These are phyloP conservation scores for Drosophila putrida DNA, from an alignment of 2,888 invertebrate genomes.

Conservation along the genomic window DNA sequence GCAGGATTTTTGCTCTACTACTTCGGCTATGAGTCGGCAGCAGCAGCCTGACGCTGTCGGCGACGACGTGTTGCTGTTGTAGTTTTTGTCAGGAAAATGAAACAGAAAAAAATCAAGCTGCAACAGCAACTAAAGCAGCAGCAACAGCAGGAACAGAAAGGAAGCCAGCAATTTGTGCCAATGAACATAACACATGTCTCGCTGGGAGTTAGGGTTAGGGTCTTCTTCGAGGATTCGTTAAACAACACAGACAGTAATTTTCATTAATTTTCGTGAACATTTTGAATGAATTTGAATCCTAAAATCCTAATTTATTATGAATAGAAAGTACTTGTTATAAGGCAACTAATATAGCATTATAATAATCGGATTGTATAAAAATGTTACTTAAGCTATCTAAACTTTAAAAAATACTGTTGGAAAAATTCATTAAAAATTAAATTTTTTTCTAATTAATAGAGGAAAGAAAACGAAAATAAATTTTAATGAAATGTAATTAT, in stretches of 20 bases:
- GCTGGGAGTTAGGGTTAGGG: constrained; percentile 1
- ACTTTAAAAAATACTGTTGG: no score
- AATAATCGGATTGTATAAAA: no score
- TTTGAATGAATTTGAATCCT: no score
- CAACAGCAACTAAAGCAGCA: constrained; percentile 13
- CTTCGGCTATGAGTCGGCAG: constrained; percentile 16
- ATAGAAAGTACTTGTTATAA: no score
- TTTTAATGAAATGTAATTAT: no score
- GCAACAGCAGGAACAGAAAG: constrained; percentile 21
- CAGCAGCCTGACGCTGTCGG: constrained; percentile 32
- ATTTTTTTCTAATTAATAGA: no score
- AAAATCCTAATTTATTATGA: no score
- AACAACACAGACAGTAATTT: background rate
- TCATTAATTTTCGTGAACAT: background rate
- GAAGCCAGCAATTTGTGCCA: constrained; percentile 53
- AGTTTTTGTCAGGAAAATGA: constrained; percentile 18
- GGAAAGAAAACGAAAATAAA: no score
- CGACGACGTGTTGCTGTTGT: constrained; percentile 40
- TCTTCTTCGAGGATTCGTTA: constrained; percentile 1
- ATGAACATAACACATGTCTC: constrained; percentile 39
- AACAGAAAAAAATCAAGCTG: background rate
- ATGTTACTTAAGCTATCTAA: no score
- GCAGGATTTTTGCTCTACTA: constrained; percentile 31
- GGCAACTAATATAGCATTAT: no score
- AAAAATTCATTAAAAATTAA: no score